A percentile compares a stretch with the other conserved stretches of the same genome.
These are phyloP conservation scores for Lates japonicus DNA, from an alignment of 2,797 vertebrate species.

Conservation along the genomic window DNA sequence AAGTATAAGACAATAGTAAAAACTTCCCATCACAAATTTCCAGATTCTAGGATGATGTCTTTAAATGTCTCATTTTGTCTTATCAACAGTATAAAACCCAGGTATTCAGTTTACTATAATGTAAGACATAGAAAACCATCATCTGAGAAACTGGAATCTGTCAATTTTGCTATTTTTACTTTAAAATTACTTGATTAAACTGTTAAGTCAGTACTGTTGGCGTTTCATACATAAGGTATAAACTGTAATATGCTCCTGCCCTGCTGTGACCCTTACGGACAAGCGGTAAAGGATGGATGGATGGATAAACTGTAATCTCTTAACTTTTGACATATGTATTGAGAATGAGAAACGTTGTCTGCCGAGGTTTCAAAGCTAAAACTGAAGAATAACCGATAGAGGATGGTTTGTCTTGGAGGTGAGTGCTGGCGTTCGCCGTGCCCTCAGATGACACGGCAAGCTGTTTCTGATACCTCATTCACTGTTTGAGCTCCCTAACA, in stretches of 20 bases:
- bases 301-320: not conserved
- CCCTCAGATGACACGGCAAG: conserved; percentile 23
- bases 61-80: not conserved
- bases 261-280: too few relatives aligned
- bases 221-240: not conserved
- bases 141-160: not conserved
- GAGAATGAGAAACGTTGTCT: not conserved
- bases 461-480: conserved; percentile 35
- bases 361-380: not conserved
- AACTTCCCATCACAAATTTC: not conserved
- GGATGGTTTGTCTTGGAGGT: not conserved
- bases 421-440: not conserved
- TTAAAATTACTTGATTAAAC: not conserved
- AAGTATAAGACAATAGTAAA: not conserved
- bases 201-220: not conserved
- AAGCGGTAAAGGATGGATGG: too few relatives aligned
- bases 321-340: not conserved
- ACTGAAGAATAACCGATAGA: not conserved
- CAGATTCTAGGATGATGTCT: not conserved
- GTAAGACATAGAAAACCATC: not conserved
- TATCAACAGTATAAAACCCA: not conserved
- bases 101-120: not conserved
- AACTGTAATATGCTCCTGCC: not conserved
- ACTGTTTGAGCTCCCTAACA: conserved; percentile 70
- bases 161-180: not conserved